Evolutionary conservation across 2,888 invertebrate species (phyloP).

Genomic region (Cantharis lateralis): DNA sequence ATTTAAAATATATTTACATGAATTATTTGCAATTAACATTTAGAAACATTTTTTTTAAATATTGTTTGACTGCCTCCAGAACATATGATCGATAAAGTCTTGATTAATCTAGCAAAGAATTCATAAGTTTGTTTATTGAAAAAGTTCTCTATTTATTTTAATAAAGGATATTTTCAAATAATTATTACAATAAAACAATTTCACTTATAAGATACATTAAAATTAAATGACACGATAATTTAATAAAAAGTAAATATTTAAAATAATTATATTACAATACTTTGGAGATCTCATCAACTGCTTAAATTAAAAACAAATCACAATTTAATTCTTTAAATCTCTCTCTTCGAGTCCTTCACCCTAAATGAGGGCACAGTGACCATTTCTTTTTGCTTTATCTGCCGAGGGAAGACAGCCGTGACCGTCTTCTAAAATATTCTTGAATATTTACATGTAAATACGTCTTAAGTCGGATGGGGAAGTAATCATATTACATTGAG

Average conservation of each 20-base stretch:
- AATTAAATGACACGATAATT: neutral
- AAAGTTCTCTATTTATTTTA: neutral
- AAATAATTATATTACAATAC: neutral
- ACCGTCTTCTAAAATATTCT: constrained; percentile 41
- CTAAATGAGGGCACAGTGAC: no score
- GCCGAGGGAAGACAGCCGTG: no score
- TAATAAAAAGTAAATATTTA: neutral
- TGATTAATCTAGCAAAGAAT: neutral
- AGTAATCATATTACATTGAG: constrained; percentile 92
- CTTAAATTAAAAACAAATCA: neutral
- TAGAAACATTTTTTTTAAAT: neutral
- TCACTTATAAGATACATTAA: neutral
- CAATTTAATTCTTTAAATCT: neutral
- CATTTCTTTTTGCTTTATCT: no score
- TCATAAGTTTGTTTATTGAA: neutral
- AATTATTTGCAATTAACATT: no score
- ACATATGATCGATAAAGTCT: no score
- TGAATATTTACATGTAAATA: constrained; percentile 77
- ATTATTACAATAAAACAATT: neutral
- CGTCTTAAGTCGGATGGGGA: constrained; percentile 82
- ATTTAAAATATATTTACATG: no score
- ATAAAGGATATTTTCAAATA: neutral
- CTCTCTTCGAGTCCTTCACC: no score
- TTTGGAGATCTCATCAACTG: neutral
- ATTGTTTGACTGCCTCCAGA: no score